Conservation (phyloP, 2,888 invertebrate genomes). For the Hylaea fasciaria region DNA sequence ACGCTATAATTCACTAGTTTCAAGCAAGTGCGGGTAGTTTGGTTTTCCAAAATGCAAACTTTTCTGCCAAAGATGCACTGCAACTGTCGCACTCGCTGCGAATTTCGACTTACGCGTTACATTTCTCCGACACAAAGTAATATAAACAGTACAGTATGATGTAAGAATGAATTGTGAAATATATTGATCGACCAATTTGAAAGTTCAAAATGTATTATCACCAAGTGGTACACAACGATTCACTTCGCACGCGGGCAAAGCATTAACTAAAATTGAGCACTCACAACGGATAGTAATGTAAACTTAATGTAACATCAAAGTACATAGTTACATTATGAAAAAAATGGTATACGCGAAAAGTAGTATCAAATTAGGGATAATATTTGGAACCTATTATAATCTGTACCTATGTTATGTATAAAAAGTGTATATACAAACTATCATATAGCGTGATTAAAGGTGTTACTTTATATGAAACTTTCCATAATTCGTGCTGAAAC, state of each 20-base stretch:
- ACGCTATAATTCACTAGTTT: too few relatives aligned
- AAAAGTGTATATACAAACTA: conserved; percentile 63
- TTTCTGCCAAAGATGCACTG: too few relatives aligned
- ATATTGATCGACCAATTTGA: conserved; percentile 31
- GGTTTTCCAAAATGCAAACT: too few relatives aligned
- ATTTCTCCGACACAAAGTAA: too few relatives aligned
- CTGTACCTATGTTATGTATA: conserved; percentile 50
- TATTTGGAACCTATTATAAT: conserved; percentile 22
- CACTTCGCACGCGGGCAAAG: conserved; percentile 56
- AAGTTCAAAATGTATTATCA: conserved; percentile 37
- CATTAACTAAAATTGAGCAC: conserved; percentile 74
- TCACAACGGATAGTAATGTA: conserved; percentile 48
- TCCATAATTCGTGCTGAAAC: conserved; percentile 22
- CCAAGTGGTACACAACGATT: conserved; percentile 45
- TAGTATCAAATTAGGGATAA: conserved; percentile 10
- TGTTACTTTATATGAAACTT: conserved; percentile 32
- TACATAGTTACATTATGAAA: conserved; percentile 11
- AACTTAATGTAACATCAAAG: conserved; percentile 41
- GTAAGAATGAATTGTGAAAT: background rate
- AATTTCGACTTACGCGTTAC: too few relatives aligned
- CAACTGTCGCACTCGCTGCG: too few relatives aligned
- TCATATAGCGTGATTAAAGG: conserved; percentile 44
- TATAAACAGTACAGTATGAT: background rate
- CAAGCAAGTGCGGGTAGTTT: too few relatives aligned
- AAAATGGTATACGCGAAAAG: background rate